Percentiles rank a stretch among this genome's conserved stretches.
Evolutionary conservation across 2,113 vertebrate genomes (phyloP).

Genomic region (Gracilinanus agilis): DNA sequence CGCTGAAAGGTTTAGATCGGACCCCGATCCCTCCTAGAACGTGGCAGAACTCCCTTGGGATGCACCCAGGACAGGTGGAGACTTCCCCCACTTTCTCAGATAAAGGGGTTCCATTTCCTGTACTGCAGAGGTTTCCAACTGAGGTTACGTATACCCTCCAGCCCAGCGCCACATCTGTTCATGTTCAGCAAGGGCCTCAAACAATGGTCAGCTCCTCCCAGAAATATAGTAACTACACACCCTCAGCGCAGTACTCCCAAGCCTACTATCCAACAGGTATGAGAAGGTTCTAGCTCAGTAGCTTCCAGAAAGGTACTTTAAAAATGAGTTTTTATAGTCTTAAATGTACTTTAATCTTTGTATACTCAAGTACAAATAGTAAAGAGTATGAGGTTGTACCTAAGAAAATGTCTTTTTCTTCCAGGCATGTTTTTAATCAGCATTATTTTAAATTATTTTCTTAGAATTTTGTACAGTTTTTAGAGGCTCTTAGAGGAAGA

Average conservation of each 20-base stretch:
- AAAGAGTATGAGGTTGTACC: conserved; percentile 19
- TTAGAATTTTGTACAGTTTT: conserved; percentile 51
- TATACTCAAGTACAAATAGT: conserved; percentile 43
- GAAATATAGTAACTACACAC: conserved; percentile 74
- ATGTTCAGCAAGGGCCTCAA: conserved; percentile 80
- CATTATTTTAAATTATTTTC: conserved; percentile 46
- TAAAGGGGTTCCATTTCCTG: conserved; percentile 79
- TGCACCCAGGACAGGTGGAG: conserved; percentile 79
- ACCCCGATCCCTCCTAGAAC: conserved; percentile 82
- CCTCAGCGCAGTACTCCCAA: conserved; percentile 80
- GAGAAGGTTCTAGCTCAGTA: conserved; percentile 63
- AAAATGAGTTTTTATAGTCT: conserved; percentile 51
- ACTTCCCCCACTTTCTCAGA: conserved; percentile 80
- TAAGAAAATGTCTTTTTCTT: conserved; percentile 53
- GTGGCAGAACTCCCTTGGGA: conserved; percentile 81
- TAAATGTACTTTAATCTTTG: neutral
- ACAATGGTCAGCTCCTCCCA: conserved; percentile 66
- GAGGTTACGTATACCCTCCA: conserved; percentile 79
- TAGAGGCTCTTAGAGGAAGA: conserved; percentile 12
- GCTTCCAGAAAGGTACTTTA: conserved; percentile 60
- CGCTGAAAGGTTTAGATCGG: conserved; percentile 73
- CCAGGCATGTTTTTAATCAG: conserved; percentile 37
- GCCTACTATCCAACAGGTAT: conserved; percentile 85
- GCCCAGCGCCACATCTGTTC: conserved; percentile 74
- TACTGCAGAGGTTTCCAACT: conserved; percentile 74